Base-by-base conservation (phyloP, 1,140 invertebrate genomes). In the Parapsyche elsis region DNA sequence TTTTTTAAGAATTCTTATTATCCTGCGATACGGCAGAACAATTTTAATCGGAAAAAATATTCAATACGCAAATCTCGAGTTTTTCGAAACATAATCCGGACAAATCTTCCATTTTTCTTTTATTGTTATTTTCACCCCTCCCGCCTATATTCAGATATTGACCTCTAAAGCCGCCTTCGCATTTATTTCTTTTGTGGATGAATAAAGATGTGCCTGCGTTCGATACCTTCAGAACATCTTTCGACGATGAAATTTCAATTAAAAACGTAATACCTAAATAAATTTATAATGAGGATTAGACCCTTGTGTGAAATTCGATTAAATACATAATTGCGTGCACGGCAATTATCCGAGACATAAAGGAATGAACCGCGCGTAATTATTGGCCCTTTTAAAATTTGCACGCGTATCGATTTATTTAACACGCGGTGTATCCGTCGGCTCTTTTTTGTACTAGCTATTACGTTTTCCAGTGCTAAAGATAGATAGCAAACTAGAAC, bases 21-120 rank as follows among this genome's bases (percentile, higher is more conserved):
- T 38, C 30, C 30, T 38, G 1, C 30, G 30, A 67, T 67, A 67
- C 14, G 64, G 5, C 1, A 67, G 24, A 67, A 67, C 24, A 26
- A 26, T 67, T 67, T 67, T 23, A 67, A 67, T 67, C 64, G 14
- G 14, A 23, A 26, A 67, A 67, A 26, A 23, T 24, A 16, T 67
- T 30, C 64, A 12, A 26, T 61, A 61, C 21, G 21, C 59, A 61
- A 61, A 61, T 26, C 24, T 12, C 4, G 23, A 67, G 2, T 26
- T 67, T 67, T 23, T 14, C 26, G 26, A 67, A 26, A 26, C 64
- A 67, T 9, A 26, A 67, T 67, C 24, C 24, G 5, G 21, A 23
- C 9, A 67, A 26, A 67, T 67, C 9, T 61, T 23, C 0, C 59
- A 16, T 59, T 59, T 19, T 64, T 64, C 24, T 64, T 23, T 5